Evolutionary conservation across 2,888 invertebrate genomes (phyloP).

Genomic region (Phrixothrix hirtus): DNA sequence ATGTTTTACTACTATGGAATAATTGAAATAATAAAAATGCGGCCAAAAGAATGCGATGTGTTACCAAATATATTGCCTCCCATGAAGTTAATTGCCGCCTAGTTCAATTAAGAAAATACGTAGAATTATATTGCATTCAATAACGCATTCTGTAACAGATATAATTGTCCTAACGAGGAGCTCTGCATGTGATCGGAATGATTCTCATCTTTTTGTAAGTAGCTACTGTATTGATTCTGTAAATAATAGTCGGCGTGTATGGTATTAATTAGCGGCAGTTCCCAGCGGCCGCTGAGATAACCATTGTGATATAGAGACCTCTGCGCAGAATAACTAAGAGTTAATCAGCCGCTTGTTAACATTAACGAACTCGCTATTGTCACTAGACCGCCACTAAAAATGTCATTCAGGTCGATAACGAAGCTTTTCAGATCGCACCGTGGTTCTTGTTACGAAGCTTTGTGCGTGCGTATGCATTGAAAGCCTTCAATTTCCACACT

Average conservation of each 20-base stretch:
- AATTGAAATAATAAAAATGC: background rate
- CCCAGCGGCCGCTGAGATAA: conserved; percentile 37
- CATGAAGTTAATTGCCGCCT: conserved; percentile 1
- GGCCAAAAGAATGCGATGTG: conserved; percentile 1
- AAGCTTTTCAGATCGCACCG: conserved; percentile 47
- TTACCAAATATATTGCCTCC: conserved; percentile 1
- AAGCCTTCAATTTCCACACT: conserved; percentile 33
- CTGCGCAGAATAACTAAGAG: conserved; percentile 45
- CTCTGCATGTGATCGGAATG: conserved; percentile 23
- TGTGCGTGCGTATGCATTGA: conserved; percentile 37
- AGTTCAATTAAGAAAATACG: conserved; percentile 19
- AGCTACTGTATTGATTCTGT: conserved; percentile 36
- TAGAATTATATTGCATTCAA: conserved; percentile 12
- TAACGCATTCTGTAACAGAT: conserved; percentile 17
- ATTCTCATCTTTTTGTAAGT: conserved; percentile 25
- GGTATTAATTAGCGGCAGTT: conserved; percentile 38
- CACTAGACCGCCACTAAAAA: conserved; percentile 48
- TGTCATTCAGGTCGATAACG: conserved; percentile 51
- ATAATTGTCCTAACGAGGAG: conserved; percentile 19
- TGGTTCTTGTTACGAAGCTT: conserved; percentile 34
- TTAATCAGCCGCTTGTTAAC: conserved; percentile 54
- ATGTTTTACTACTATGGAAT: background rate
- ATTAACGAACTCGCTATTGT: conserved; percentile 53
- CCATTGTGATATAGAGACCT: conserved; percentile 35
- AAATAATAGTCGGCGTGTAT: conserved; percentile 36